A percentile compares a stretch with the other conserved stretches of the same genome.
Conservation (phyloP, 2,797 vertebrate genomes). For the Tolypeutes matacus region DNA sequence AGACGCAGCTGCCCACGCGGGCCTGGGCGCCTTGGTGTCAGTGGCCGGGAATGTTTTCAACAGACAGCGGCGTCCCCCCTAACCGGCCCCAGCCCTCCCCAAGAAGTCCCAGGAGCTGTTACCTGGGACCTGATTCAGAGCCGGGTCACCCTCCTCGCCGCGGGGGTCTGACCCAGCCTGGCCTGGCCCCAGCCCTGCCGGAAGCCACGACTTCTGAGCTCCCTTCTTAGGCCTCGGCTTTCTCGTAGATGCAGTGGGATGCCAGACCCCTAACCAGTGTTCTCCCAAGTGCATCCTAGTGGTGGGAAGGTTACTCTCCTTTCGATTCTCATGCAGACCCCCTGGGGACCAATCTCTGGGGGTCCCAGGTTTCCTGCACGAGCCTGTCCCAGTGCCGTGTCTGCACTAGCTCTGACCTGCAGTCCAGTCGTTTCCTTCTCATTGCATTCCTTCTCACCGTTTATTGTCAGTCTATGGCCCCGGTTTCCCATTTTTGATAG, state of each 20-base stretch:
- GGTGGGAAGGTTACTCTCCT: not conserved
- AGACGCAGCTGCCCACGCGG: constrained; percentile 37
- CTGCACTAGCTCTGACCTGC: not conserved
- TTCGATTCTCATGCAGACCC: not conserved
- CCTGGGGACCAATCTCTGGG: not conserved
- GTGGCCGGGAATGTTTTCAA: constrained; percentile 48
- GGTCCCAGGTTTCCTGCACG: too few relatives aligned
- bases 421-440: not conserved
- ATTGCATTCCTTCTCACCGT: not conserved
- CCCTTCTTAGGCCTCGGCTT: not conserved
- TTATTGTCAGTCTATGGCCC: not conserved
- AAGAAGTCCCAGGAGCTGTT: not conserved
- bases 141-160: constrained; percentile 12
- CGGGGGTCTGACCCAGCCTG: not conserved
- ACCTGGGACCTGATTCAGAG: constrained; percentile 53
- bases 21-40: not conserved
- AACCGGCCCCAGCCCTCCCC: not conserved
- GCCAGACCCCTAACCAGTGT: not conserved
- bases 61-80: not conserved
- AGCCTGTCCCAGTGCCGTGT: too few relatives aligned
- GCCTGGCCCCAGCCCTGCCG: not conserved
- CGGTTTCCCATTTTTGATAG: not conserved
- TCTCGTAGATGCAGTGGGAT: not conserved
- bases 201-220: not conserved
- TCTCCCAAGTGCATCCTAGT: not conserved